A percentile compares a stretch with the other conserved stretches of the same genome.
Conservation (phyloP, 1,140 invertebrate species). For the Drosophila chauvacae region DNA sequence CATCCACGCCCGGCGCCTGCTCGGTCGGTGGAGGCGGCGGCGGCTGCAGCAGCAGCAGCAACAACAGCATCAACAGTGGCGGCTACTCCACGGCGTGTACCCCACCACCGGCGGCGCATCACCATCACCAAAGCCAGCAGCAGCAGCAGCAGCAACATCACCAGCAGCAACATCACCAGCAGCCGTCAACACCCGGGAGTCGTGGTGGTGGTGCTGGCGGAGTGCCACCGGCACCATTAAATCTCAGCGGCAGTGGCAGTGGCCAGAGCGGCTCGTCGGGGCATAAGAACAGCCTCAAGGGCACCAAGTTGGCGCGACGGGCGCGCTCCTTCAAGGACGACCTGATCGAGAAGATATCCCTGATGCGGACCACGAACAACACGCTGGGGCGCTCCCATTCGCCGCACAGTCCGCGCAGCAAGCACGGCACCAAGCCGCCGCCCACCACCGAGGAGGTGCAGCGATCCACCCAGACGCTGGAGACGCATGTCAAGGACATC, state of each 20-base stretch:
- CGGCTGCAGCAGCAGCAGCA: constrained; percentile 57
- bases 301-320: constrained; percentile 92
- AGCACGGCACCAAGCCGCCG: constrained; percentile 84
- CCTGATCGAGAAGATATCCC: constrained; percentile 93
- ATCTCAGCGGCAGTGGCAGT: constrained; percentile 27
- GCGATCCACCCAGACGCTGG: constrained; percentile 87
- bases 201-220: constrained; percentile 6
- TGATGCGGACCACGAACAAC: constrained; percentile 88
- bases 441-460: constrained; percentile 86
- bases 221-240: constrained; percentile 63
- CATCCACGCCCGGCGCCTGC: constrained; percentile 78
- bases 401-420: constrained; percentile 86
- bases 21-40: constrained; percentile 49
- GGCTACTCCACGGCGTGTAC: constrained; percentile 55
- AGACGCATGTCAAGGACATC: constrained; percentile 88
- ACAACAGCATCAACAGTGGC: constrained; percentile 51
- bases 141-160: constrained; percentile 31
- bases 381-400: constrained; percentile 86
- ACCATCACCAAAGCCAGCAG: constrained; percentile 27
- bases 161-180: constrained; percentile 25
- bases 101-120: constrained; percentile 42
- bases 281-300: constrained; percentile 89
- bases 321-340: constrained; percentile 96
- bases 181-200: background rate
- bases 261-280: constrained; percentile 64